These are phyloP conservation scores for Cacatua alba DNA, from an alignment of 2,113 vertebrate species.

Conservation along the genomic window DNA sequence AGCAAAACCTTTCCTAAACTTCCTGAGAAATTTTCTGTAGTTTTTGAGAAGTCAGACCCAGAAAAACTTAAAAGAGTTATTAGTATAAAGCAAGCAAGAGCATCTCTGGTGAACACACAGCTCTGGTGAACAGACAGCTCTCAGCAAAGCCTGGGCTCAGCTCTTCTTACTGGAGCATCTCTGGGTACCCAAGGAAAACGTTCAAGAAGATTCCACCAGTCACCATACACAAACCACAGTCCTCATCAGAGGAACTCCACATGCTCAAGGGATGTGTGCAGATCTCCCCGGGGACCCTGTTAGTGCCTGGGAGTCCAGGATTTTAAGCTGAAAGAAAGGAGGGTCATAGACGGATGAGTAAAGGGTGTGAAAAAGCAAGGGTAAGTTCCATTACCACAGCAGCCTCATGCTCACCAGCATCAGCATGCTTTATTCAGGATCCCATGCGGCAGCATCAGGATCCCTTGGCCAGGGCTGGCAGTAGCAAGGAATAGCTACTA, in stretches of 20 bases:
- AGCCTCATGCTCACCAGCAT: neutral
- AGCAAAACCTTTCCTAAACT: neutral
- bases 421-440: neutral
- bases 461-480: neutral
- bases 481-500: neutral
- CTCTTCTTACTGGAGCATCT: rapidly evolving
- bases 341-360: neutral
- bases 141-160: neutral
- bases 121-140: neutral
- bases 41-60: neutral
- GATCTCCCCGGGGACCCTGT: neutral
- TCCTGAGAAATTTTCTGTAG: neutral
- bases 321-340: neutral
- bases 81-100: neutral
- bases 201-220: neutral
- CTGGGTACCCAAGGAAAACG: neutral
- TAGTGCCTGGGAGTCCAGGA: neutral
- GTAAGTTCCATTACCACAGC: neutral
- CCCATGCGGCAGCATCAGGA: rapidly evolving
- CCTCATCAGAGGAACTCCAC: neutral
- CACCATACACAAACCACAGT: neutral
- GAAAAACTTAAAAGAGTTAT: neutral
- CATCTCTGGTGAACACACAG: neutral
- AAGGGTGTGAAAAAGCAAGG: neutral
- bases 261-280: rapidly evolving